Evolutionary conservation across 2,888 invertebrate species (phyloP).

Genomic region (Deilephila porcellus): DNA sequence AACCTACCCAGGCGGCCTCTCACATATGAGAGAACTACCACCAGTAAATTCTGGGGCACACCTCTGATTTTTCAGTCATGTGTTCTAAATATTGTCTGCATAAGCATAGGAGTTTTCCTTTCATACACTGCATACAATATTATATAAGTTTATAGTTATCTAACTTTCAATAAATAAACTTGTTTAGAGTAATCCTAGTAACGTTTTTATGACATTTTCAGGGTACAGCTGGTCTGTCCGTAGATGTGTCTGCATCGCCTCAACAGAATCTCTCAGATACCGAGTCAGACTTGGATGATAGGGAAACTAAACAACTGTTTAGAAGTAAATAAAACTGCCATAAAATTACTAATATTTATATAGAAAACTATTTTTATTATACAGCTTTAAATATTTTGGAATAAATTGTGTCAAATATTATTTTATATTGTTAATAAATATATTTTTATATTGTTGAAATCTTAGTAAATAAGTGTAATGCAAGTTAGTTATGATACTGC

Average conservation of each 20-base stretch:
- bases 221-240: slow-evolving; percentile 55
- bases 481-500: slow-evolving; percentile 50
- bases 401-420: background rate
- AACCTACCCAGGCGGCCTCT: no score
- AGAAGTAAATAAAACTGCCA: slow-evolving; percentile 30
- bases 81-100: no score
- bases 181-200: no score
- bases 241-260: slow-evolving; percentile 49
- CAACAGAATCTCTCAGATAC: slow-evolving; percentile 66
- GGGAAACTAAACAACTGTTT: slow-evolving; percentile 51
- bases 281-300: slow-evolving; percentile 69
- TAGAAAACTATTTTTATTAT: background rate
- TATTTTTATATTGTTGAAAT: slow-evolving; percentile 1
- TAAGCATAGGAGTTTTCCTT: no score
- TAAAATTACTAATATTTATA: background rate
- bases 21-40: no score
- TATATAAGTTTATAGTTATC: no score
- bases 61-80: no score
- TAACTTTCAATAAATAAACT: no score
- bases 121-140: no score
- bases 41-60: no score
- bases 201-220: slow-evolving; percentile 40
- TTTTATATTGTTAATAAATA: background rate
- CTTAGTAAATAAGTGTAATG: background rate
- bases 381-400: background rate